Conservation (phyloP, 2,113 vertebrate species). For the Dryoscopus gambensis region DNA sequence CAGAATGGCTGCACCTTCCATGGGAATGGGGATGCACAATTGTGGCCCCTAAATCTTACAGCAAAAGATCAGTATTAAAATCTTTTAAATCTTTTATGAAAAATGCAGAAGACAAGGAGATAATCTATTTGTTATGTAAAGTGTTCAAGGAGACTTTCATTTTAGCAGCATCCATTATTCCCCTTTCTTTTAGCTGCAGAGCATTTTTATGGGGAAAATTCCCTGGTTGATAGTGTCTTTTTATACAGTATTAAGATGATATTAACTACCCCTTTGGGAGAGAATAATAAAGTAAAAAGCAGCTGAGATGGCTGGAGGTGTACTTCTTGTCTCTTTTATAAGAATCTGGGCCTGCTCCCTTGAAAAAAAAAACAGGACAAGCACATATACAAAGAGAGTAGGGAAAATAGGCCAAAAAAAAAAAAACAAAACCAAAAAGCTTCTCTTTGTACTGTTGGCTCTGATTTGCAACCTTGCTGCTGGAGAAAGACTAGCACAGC, state of each 20-base stretch:
- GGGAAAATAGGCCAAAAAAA: background rate
- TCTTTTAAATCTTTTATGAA: constrained; percentile 1
- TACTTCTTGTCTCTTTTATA: background rate
- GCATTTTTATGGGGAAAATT: constrained; percentile 31
- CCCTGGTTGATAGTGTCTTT: constrained; percentile 3
- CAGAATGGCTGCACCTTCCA: background rate
- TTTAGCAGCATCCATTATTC: constrained; percentile 27
- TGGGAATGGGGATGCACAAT: background rate
- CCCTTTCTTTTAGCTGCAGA: background rate
- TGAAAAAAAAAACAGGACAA: background rate
- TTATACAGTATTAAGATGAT: constrained; percentile 41
- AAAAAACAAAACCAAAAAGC: background rate
- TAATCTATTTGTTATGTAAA: constrained; percentile 11
- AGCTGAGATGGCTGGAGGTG: background rate
- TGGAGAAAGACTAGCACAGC: background rate
- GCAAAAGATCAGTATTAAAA: background rate
- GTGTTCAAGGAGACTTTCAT: constrained; percentile 34
- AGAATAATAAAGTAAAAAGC: constrained; percentile 33
- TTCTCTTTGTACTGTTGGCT: background rate
- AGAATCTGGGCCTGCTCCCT: background rate
- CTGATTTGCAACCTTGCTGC: background rate
- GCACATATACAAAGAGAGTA: background rate
- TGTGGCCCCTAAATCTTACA: background rate
- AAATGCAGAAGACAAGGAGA: background rate
- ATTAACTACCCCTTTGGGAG: constrained; percentile 21